Base-by-base conservation (phyloP, 2,888 invertebrate species). In the Athalia cordata region DNA sequence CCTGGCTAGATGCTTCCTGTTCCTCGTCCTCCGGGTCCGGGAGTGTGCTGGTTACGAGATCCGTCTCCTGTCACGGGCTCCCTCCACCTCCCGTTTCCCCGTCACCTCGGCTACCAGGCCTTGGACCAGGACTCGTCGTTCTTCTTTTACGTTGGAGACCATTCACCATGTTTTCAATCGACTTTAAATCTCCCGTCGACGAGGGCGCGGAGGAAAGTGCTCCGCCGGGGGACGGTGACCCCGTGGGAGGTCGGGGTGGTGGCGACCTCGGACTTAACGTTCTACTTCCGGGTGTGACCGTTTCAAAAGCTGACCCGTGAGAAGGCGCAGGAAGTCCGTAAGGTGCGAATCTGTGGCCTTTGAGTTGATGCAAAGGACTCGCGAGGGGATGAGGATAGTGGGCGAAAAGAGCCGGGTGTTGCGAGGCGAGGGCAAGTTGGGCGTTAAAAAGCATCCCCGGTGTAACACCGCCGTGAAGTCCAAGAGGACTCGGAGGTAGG, bases 121-220 rank as follows among this genome's bases (percentile, higher is more conserved):
- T 87, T 50, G 87, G 62, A 55, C 87, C 87, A 13, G 78, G 78
- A 67, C 78, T 78, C 5, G 89, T 78, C 5, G 89, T 85, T 59
- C 86, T 86, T 66, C 87, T 93, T 90, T 96, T 96, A 83, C 97
- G 96, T 90, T 98, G 98, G 82, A 98, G 92, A 13, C 98, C 98
- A 91, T 98, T 98, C 84, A 98, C 97, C 98, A 98, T 98, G 90
- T 98, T 97, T 92, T 98, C 98, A 92, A 98, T 98, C 90, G 95
- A 97, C 91, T 98, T 98, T 84, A 98, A 93, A 91, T 98, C 98
- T 81, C 95, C 96, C 64, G 95, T 93, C 57, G 93, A 93, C 81
- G 92, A 93, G 81, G 93, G 94, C 76, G 88, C 84, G 87, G 87
- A 82, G 88, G 90, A 80, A 86, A 84, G 81, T 79, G 91, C 89